Percentiles rank a stretch among this genome's conserved stretches.
Conservation (phyloP, 2,888 invertebrate genomes). For the Eucera pruinosa region DNA sequence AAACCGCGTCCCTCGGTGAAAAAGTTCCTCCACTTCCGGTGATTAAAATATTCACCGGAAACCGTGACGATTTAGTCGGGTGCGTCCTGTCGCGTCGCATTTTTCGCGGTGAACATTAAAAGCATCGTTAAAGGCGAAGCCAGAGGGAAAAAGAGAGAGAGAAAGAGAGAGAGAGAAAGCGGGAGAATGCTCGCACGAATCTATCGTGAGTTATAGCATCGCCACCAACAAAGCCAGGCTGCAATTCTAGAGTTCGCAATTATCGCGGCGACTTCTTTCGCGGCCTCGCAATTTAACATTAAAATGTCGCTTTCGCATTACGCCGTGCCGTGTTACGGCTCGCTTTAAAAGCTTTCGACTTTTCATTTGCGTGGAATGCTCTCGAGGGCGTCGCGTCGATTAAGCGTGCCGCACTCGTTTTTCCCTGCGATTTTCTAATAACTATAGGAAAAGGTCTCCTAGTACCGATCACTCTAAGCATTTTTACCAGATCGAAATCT, state of each 20-base stretch:
- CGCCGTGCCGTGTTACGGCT: slow-evolving; percentile 3
- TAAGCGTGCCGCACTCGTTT: slow-evolving; percentile 33
- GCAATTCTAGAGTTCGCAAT: slow-evolving; percentile 44
- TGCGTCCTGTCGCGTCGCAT: background rate
- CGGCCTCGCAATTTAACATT: slow-evolving; percentile 48
- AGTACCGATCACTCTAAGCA: no score
- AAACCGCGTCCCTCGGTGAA: background rate
- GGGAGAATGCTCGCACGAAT: slow-evolving; percentile 16
- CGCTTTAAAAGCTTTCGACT: slow-evolving; percentile 58
- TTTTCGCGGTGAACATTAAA: slow-evolving; percentile 27
- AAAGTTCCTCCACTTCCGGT: background rate
- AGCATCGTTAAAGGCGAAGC: slow-evolving; percentile 15
- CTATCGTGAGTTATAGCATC: slow-evolving; percentile 38
- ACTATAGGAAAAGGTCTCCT: no score
- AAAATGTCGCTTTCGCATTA: slow-evolving; percentile 49
- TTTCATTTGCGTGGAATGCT: slow-evolving; percentile 40
- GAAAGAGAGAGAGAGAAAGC: background rate
- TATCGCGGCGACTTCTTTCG: slow-evolving; percentile 46
- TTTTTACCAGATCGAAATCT: no score
- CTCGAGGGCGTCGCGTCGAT: slow-evolving; percentile 40
- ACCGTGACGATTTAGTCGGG: background rate
- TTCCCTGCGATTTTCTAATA: slow-evolving; percentile 6
- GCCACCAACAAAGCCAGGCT: slow-evolving; percentile 27
- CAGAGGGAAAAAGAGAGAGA: background rate
- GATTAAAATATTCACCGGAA: slow-evolving; percentile 3